Percentiles rank a stretch among this genome's conserved stretches.
Evolutionary conservation across 2,888 invertebrate species (phyloP).

Genomic region (Epinotia ramella): DNA sequence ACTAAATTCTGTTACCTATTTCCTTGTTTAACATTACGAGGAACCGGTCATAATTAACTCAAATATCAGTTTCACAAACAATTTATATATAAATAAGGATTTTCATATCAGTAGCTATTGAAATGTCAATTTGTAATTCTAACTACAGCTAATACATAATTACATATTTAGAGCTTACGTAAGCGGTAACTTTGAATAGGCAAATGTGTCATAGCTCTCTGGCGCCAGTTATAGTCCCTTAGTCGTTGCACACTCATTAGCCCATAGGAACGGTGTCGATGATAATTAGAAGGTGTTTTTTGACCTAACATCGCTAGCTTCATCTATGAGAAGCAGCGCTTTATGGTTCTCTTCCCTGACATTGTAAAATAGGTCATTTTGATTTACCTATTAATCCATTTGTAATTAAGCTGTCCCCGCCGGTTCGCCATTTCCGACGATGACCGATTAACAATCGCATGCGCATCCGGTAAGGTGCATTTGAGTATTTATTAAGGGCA

Average conservation of each 20-base stretch:
- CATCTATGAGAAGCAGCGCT: background rate
- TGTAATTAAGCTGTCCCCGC: background rate
- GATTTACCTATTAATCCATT: background rate
- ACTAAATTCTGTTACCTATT: too few species aligned
- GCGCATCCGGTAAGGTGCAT: constrained; percentile 12
- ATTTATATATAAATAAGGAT: background rate
- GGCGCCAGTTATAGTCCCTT: constrained; percentile 6
- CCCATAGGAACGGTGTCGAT: background rate
- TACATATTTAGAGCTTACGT: constrained; percentile 11
- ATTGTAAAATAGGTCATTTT: background rate
- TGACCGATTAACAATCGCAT: background rate
- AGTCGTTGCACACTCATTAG: background rate
- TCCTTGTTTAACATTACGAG: too few species aligned
- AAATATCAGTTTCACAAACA: too few species aligned
- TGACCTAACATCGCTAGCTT: background rate
- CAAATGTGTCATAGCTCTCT: background rate
- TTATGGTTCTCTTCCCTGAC: background rate
- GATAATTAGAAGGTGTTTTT: background rate
- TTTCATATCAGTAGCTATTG: constrained; percentile 14
- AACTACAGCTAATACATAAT: background rate
- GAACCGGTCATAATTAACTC: too few species aligned
- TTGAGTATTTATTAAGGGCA: constrained; percentile 2
- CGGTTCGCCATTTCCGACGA: constrained; percentile 8
- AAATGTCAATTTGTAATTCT: constrained; percentile 25
- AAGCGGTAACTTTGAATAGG: constrained; percentile 16